A percentile compares a stretch with the other conserved stretches of the same genome.
phyloP scores from a whole-genome alignment of 2,113 vertebrate species.

The Protobothrops mucrosquamatus region DNA sequence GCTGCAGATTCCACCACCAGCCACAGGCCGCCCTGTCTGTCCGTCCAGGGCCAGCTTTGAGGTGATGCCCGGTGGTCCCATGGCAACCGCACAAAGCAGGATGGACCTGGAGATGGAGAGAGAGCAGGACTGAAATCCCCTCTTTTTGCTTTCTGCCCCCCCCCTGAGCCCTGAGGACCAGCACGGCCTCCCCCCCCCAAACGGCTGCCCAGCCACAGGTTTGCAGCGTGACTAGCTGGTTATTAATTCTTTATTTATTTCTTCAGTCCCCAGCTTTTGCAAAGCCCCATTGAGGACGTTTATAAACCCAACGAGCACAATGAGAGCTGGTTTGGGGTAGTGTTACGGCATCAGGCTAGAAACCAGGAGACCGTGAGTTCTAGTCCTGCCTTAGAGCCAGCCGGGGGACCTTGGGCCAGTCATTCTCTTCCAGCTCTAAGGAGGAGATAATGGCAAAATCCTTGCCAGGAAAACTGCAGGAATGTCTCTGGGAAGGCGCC shows the following conservation, averaged over 20 bases:
- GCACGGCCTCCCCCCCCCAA: not conserved
- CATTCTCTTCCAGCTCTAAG: not conserved
- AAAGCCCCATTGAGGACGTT: not conserved
- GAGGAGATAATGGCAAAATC: not conserved
- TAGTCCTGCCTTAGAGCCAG: not conserved
- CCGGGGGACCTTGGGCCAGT: not conserved
- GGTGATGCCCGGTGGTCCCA: conserved; percentile 42
- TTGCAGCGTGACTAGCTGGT: not conserved
- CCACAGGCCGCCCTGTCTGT: not conserved
- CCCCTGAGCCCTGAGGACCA: not conserved
- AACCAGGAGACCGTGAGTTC: not conserved
- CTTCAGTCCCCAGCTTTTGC: not conserved
- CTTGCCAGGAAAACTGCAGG: not conserved
- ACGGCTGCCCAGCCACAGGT: not conserved
- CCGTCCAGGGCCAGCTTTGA: conserved; percentile 4
- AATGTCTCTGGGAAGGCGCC: accelerated
- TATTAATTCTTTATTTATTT: not conserved
- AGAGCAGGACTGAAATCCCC: no score
- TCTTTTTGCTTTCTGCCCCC: not conserved
- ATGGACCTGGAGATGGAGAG: conserved; percentile 9
- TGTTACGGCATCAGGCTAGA: not conserved
- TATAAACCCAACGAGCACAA: not conserved
- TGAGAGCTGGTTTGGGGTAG: not conserved
- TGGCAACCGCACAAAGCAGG: conserved; percentile 33
- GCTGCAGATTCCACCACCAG: not conserved